Conservation (phyloP, 2,888 invertebrate genomes). For the Aspidiotus destructor region DNA sequence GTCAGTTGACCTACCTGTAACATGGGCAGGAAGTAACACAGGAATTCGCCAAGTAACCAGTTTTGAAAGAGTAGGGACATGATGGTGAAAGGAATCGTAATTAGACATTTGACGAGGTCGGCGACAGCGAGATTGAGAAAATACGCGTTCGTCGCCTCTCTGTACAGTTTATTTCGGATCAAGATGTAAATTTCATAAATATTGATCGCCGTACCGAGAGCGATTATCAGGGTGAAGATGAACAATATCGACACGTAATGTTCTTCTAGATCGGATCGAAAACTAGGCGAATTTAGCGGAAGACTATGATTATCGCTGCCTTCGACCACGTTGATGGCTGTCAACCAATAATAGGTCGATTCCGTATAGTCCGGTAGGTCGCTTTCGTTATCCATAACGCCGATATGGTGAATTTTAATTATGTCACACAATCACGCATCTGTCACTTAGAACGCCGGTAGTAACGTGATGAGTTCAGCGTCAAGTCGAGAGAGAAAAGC, state of each 20-base stretch:
- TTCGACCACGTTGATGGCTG: background rate
- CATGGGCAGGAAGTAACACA: constrained; percentile 64
- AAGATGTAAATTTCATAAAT: constrained; percentile 18
- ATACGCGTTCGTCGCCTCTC: constrained; percentile 45
- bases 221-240: constrained; percentile 6
- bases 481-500: too few relatives aligned
- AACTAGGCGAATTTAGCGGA: constrained; percentile 7
- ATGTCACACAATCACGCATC: too few relatives aligned
- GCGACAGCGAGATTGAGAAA: constrained; percentile 57
- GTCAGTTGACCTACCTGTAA: constrained; percentile 50
- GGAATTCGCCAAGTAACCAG: constrained; percentile 61
- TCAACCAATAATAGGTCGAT: too few relatives aligned
- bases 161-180: constrained; percentile 19
- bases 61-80: constrained; percentile 59
- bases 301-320: constrained; percentile 10
- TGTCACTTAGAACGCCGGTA: too few relatives aligned
- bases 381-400: too few relatives aligned
- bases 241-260: constrained; percentile 14
- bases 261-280: constrained; percentile 14
- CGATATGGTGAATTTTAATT: too few relatives aligned
- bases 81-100: constrained; percentile 60
- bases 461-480: too few relatives aligned
- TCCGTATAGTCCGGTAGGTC: too few relatives aligned
- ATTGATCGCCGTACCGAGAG: constrained; percentile 17
- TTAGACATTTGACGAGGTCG: constrained; percentile 55